A percentile compares a stretch with the other conserved stretches of the same genome.
phyloP scores from a whole-genome alignment of 2,113 vertebrate genomes.

The Terrapene triunguis region DNA sequence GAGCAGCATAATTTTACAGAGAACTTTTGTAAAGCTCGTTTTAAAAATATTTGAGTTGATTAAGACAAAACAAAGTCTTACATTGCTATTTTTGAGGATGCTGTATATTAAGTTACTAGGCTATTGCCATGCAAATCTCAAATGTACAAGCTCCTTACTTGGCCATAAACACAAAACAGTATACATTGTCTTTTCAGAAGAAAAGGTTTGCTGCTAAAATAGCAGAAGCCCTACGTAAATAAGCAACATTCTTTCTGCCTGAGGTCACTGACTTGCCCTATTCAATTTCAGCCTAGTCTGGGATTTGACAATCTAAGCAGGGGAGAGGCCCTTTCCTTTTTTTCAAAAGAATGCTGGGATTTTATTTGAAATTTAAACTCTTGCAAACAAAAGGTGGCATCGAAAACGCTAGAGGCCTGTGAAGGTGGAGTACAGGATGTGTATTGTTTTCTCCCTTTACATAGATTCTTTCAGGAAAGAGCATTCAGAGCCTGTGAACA shows the following conservation, averaged over 20 bases:
- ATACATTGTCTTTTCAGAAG: conserved; percentile 83
- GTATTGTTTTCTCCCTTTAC: conserved; percentile 76
- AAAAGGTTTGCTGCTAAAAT: conserved; percentile 84
- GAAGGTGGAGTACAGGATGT: conserved; percentile 76
- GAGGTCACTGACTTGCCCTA: conserved; percentile 95
- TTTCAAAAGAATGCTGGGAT: conserved; percentile 77
- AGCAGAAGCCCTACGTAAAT: conserved; percentile 89
- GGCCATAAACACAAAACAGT: conserved; percentile 82
- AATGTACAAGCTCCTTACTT: conserved; percentile 80
- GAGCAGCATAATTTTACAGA: conserved; percentile 27
- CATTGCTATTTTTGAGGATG: conserved; percentile 61
- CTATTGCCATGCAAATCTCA: conserved; percentile 79
- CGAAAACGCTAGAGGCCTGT: conserved; percentile 73
- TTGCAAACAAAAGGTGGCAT: conserved; percentile 78
- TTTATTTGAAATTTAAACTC: conserved; percentile 79
- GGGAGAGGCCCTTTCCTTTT: conserved; percentile 75
- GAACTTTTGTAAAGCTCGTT: conserved; percentile 48
- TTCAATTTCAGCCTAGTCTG: conserved; percentile 84
- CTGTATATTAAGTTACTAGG: conserved; percentile 63
- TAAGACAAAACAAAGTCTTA: conserved; percentile 63
- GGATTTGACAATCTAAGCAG: conserved; percentile 78
- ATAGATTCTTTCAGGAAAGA: conserved; percentile 63
- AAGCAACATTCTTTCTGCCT: conserved; percentile 93
- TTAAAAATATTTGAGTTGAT: conserved; percentile 3
- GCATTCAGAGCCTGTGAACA: conserved; percentile 60